Evolutionary conservation across 2,113 vertebrate species (phyloP), one percentile per base, ranked within the genome.

Genomic region (Diadophis punctatus): DNA sequence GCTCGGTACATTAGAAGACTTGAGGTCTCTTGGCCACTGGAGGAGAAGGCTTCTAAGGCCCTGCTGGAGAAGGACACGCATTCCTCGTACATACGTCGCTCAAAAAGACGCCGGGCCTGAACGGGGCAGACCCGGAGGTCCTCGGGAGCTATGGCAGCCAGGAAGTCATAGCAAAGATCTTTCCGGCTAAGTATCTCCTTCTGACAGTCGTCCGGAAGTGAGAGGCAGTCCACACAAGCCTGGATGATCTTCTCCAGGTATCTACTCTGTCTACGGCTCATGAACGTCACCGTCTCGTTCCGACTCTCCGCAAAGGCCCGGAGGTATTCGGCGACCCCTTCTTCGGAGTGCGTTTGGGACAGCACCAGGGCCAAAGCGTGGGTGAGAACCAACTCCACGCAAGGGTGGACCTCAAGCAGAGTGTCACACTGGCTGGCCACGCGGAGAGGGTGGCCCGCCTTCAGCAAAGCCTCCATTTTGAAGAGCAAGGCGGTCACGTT

Each of bases 341-440:
- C 94, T 3, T 46, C 90, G 0, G 5, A 85, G 6, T 95, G 93
- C 0, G 94, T 94, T 22, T 97, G 92, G 0, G 98, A 97, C 30
- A 99, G 96, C 84, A 99, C 94, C 94, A 96, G 95, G 1, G 99
- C 98, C 93, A 99, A 95, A 0, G 98, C 99, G 1, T 97, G 97
- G 6, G 98, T 98, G 91, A 99, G 96, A 93, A 96, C 97, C 93
- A 98, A 94, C 80, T 96, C 96, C 91, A 97, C 49, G 2, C 93
- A 90, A 4, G 86, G 93, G 1, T 94, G 88, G 1, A 87, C 63
- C 10, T 97, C 96, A 0, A 99, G 97, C 88, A 99, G 96, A 56
- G 96, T 23, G 0, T 91, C 93, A 90, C 98, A 99, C 27, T 96
- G 97, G 3, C 58, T 93, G 30, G 94, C 96, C 93, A 98, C 98